Percentiles rank a stretch among this genome's conserved stretches.
These are phyloP conservation scores for Urechis unicinctus DNA, from an alignment of 2,888 invertebrate species.

Conservation along the genomic window DNA sequence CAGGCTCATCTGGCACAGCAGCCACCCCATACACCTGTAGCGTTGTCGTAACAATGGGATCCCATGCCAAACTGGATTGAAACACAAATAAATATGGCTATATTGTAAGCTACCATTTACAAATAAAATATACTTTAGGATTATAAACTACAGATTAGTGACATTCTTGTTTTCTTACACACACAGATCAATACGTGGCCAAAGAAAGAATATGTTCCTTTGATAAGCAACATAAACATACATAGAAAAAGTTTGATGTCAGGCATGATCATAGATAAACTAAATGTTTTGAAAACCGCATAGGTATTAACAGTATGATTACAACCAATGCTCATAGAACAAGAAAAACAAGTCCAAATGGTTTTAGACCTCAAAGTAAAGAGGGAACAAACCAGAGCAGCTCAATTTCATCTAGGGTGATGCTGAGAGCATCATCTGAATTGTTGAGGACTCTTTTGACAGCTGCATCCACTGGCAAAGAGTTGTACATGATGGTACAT, in stretches of 20 bases:
- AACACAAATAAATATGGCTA: neutral
- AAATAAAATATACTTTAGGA: no score
- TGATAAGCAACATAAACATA: no score
- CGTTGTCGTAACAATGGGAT: conserved; percentile 19
- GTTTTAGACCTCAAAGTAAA: neutral
- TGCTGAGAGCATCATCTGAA: conserved; percentile 18
- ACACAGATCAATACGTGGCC: no score
- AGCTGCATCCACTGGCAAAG: conserved; percentile 20
- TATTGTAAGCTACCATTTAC: neutral
- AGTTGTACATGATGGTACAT: conserved; percentile 19
- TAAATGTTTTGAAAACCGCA: no score
- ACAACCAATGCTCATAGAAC: no score
- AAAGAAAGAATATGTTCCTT: no score
- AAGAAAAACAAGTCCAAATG: no score
- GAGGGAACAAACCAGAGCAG: conserved; percentile 18
- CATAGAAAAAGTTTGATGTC: no score
- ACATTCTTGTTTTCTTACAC: no score
- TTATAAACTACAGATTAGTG: no score
- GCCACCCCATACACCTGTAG: conserved; percentile 23
- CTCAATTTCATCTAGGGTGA: conserved; percentile 24
- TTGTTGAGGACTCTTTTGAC: conserved; percentile 21
- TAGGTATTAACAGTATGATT: no score
- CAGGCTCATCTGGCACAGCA: conserved; percentile 18
- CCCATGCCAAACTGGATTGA: conserved; percentile 15
- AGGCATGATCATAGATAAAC: no score